Evolutionary conservation across 2,113 vertebrate genomes (phyloP).

Genomic region (Gavialis gangeticus): DNA sequence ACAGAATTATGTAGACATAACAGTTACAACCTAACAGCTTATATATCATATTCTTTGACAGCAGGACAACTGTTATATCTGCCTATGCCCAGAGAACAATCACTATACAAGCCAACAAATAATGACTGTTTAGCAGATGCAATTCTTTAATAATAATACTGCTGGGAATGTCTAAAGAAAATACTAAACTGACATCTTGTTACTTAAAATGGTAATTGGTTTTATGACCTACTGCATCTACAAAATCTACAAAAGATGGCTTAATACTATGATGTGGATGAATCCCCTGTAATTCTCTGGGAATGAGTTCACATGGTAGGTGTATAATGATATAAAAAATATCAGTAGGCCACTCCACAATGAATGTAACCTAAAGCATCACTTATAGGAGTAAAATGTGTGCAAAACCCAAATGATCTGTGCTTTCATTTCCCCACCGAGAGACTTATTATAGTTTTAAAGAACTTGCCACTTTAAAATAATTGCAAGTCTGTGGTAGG

Average conservation of each 20-base stretch:
- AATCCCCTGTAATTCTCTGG: neutral
- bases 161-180: neutral
- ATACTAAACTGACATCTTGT: neutral
- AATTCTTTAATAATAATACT: neutral
- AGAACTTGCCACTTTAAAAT: neutral
- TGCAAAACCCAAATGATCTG: neutral
- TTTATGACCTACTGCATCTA: neutral
- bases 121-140: neutral
- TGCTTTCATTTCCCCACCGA: neutral
- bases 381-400: no score
- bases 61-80: no score
- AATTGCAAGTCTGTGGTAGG: neutral
- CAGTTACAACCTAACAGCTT: no score
- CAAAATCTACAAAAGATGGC: neutral
- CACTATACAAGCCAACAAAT: neutral
- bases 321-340: accelerated
- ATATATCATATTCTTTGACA: no score
- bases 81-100: accelerated
- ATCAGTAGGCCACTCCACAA: neutral
- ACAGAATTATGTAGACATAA: no score
- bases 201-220: neutral
- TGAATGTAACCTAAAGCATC: neutral
- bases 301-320: neutral
- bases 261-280: neutral
- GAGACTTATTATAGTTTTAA: neutral